These are phyloP conservation scores for Prolemur simus DNA, from an alignment of 2,113 vertebrate species.

Conservation along the genomic window DNA sequence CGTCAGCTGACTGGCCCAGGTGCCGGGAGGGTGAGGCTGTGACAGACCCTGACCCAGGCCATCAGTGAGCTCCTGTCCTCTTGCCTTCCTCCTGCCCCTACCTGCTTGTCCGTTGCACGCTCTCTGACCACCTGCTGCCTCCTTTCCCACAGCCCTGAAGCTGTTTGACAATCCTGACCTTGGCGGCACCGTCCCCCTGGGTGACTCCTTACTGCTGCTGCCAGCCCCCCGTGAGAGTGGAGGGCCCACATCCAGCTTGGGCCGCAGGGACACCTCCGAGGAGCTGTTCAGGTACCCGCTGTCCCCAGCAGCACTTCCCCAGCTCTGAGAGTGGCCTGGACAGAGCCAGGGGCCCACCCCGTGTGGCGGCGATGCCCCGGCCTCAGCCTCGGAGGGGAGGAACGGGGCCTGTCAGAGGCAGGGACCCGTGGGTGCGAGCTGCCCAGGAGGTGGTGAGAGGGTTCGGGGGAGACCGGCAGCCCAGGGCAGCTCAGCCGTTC, in stretches of 20 bases:
- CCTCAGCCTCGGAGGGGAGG: neutral
- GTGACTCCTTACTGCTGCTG: slow-evolving; percentile 86
- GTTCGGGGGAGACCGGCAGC: rapidly evolving
- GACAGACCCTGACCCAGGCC: no score
- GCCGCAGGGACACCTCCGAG: slow-evolving; percentile 62
- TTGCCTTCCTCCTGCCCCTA: rapidly evolving
- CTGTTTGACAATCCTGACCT: slow-evolving; percentile 90
- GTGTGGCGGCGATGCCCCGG: rapidly evolving
- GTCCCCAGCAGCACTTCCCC: rapidly evolving
- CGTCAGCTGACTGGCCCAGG: neutral
- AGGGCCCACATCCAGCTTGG: neutral
- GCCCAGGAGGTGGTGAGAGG: rapidly evolving
- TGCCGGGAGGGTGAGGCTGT: rapidly evolving
- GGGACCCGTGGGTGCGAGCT: neutral
- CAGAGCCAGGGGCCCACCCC: neutral
- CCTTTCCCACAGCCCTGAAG: slow-evolving; percentile 81
- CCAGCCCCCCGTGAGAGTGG: slow-evolving; percentile 70
- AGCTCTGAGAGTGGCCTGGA: neutral
- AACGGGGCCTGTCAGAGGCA: neutral
- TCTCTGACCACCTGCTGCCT: neutral
- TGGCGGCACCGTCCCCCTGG: slow-evolving; percentile 82
- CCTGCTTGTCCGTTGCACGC: no score
- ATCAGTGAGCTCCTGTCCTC: rapidly evolving
- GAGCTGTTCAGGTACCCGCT: slow-evolving; percentile 85
- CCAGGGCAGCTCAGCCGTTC: neutral